Percentiles rank a stretch among this genome's conserved stretches.
These are phyloP conservation scores for Elephas maximus DNA, from an alignment of 2,113 vertebrate species.

Conservation along the genomic window DNA sequence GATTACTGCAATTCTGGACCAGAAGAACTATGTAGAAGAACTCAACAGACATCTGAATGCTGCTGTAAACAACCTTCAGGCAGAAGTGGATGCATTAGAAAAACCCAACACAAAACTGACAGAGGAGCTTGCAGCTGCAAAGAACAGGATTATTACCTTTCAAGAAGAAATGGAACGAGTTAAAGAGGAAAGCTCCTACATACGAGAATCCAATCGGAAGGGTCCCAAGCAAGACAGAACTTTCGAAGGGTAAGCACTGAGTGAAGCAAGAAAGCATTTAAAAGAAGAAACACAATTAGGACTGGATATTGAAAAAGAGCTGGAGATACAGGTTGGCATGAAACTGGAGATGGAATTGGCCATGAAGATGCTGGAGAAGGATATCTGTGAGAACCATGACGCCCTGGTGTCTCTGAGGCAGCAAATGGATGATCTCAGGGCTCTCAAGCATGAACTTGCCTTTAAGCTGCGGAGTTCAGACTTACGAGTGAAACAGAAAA, in stretches of 20 bases:
- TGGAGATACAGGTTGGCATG: constrained; percentile 98
- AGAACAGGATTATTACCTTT: no score
- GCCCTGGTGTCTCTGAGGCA: constrained; percentile 96
- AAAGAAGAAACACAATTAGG: no score
- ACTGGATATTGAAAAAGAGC: constrained; percentile 97
- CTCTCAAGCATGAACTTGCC: constrained; percentile 96
- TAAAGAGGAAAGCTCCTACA: no score
- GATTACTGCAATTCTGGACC: constrained; percentile 98
- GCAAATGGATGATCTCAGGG: constrained; percentile 96
- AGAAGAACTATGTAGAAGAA: constrained; percentile 99
- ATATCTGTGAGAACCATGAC: constrained; percentile 98
- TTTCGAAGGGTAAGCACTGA: no score
- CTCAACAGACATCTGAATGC: constrained; percentile 99
- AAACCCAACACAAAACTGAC: constrained; percentile 99
- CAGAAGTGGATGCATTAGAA: constrained; percentile 97
- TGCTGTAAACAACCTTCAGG: constrained; percentile 98
- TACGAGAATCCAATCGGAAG: no score
- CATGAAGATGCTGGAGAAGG: constrained; percentile 99
- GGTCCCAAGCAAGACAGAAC: no score
- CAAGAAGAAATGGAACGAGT: no score
- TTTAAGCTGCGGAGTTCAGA: constrained; percentile 97
- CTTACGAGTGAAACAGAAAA: constrained; percentile 96
- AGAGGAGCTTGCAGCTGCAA: constrained; percentile 89
- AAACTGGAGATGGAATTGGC: constrained; percentile 99
- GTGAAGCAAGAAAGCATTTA: no score